Evolutionary conservation across 2,797 vertebrate species (phyloP).

Genomic region (Moxostoma hubbsi): DNA sequence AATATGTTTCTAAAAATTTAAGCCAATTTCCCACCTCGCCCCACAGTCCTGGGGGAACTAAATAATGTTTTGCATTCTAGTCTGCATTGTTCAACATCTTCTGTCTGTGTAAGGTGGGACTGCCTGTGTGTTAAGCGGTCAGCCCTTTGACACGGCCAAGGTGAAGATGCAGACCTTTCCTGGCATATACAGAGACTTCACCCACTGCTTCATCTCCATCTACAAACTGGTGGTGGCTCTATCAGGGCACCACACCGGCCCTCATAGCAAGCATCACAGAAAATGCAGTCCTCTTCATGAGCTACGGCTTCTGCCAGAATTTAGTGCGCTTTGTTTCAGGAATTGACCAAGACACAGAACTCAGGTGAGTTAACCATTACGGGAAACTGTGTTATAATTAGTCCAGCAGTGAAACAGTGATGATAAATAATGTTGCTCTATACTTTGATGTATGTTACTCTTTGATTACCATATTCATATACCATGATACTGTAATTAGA

Average conservation of each 20-base stretch:
- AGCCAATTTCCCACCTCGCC: no score
- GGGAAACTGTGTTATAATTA: neutral
- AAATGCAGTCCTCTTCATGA: slow-evolving; percentile 92
- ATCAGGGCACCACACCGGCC: slow-evolving; percentile 87
- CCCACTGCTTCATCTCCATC: slow-evolving; percentile 85
- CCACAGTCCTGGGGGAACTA: no score
- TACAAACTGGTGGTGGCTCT: slow-evolving; percentile 87
- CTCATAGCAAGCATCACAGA: slow-evolving; percentile 87
- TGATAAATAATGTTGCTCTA: no score
- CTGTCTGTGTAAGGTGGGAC: slow-evolving; percentile 78
- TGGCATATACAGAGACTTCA: slow-evolving; percentile 81
- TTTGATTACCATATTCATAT: no score
- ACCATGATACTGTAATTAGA: no score
- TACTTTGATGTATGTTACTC: no score
- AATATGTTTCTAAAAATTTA: no score
- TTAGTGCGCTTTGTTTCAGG: slow-evolving; percentile 76
- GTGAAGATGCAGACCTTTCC: slow-evolving; percentile 97
- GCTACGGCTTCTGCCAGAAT: slow-evolving; percentile 91
- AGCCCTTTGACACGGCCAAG: slow-evolving; percentile 92
- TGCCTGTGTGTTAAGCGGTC: slow-evolving; percentile 87
- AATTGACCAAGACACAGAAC: slow-evolving; percentile 76
- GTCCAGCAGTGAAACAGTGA: no score
- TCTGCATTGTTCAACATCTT: neutral
- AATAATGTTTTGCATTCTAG: neutral
- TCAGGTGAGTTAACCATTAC: slow-evolving; percentile 79